phyloP scores from a whole-genome alignment of 1,140 invertebrate genomes.

The Halesus radiatus region DNA sequence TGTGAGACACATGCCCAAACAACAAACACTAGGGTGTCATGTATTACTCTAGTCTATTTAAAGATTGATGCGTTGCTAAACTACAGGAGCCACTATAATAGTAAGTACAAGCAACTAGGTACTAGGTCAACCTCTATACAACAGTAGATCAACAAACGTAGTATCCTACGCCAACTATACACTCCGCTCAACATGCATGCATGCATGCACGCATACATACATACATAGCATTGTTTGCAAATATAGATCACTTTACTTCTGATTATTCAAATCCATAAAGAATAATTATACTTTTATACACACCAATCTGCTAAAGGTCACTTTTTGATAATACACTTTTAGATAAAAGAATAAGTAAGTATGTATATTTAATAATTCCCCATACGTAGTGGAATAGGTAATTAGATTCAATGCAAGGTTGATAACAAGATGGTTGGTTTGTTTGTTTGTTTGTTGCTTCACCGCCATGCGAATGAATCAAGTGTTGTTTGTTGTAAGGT shows the following conservation, averaged over 20 bases:
- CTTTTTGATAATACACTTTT: slow-evolving; percentile 29
- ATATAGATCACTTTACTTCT: slow-evolving; percentile 6
- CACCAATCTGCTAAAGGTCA: slow-evolving; percentile 34
- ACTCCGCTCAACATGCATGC: no score
- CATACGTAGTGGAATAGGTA: slow-evolving; percentile 25
- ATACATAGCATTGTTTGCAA: slow-evolving; percentile 1
- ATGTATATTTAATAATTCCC: slow-evolving; percentile 16
- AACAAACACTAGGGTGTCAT: slow-evolving; percentile 45
- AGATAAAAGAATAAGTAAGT: slow-evolving; percentile 25
- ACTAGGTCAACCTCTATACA: slow-evolving; percentile 16
- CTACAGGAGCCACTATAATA: slow-evolving; percentile 45
- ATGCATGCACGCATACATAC: no score
- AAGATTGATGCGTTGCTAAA: slow-evolving; percentile 51
- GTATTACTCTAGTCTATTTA: slow-evolving; percentile 38
- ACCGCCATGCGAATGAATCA: neutral
- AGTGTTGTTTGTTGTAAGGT: slow-evolving; percentile 42
- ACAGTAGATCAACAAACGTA: slow-evolving; percentile 26
- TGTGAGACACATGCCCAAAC: slow-evolving; percentile 26
- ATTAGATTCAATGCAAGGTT: slow-evolving; percentile 48
- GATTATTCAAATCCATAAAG: slow-evolving; percentile 14
- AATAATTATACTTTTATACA: slow-evolving; percentile 29
- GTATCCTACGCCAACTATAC: neutral
- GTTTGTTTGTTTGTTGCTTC: no score
- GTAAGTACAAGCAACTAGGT: slow-evolving; percentile 57
- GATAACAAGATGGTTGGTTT: neutral